phyloP scores from a whole-genome alignment of 2,113 vertebrate genomes.

The Puffinus mauretanicus region DNA sequence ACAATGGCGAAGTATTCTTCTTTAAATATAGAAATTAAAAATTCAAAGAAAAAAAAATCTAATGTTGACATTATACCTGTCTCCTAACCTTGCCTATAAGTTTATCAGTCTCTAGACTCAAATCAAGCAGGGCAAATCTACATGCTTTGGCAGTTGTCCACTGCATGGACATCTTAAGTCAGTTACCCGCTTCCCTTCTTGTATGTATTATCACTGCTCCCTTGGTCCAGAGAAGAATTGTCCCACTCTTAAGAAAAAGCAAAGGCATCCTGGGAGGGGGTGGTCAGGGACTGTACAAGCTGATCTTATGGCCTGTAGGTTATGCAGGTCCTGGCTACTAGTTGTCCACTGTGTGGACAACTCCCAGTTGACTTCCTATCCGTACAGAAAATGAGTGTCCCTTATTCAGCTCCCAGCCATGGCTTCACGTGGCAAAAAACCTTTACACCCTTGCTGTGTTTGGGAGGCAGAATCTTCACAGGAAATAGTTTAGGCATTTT shows the following conservation, averaged over 20 bases:
- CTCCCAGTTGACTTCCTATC: neutral
- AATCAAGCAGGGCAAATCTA: neutral
- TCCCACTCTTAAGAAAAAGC: neutral
- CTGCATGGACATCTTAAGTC: neutral
- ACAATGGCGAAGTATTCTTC: neutral
- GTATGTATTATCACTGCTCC: fast-evolving
- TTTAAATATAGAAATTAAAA: neutral
- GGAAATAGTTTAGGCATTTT: neutral
- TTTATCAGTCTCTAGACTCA: neutral
- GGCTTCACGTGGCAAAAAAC: neutral
- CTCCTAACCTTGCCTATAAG: neutral
- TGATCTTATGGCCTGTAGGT: fast-evolving
- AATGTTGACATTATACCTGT: neutral
- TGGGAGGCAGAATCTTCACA: neutral
- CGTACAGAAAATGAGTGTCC: neutral
- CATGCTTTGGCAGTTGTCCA: neutral
- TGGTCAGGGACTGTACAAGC: neutral
- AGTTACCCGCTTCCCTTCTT: neutral
- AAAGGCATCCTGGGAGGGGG: neutral
- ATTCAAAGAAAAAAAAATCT: neutral
- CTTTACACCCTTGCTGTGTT: neutral
- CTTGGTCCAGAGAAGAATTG: neutral
- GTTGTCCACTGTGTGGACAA: neutral
- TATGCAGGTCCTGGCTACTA: neutral
- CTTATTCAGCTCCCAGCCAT: neutral